Base-by-base conservation (phyloP, 1,140 invertebrate genomes). In the Acromyrmex echinatior region DNA sequence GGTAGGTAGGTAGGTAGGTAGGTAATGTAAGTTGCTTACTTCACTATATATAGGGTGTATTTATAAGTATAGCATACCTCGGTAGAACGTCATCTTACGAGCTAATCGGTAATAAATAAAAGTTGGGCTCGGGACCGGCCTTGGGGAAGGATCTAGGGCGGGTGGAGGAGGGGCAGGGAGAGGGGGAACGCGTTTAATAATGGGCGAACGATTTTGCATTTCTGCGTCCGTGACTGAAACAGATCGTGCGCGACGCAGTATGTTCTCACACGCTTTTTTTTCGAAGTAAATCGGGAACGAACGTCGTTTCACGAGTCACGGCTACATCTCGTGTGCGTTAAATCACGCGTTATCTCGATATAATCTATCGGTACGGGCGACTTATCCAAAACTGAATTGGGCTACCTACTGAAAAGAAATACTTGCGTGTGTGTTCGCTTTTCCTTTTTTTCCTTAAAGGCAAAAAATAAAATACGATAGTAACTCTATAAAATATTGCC, bases 31-130 rank as follows among this genome's bases (percentile, higher is more conserved):
- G 93, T 84, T 84, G 94, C 93, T 95, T 95, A 94, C 91, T 94
- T 92, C 92, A 93, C 94, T 95, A 95, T 95, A 95, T 95, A 95
- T 95, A 95, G 87, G 92, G 93, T 95, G 94, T 95, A 95, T 95
- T 95, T 95, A 95, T 95, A 95, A 92, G 93, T 95, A 95, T 95
- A 95, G 93, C 93, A 95, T 95, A 95, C 94, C 95, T 95, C 93
- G 93, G 94, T 95, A 95, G 93, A 95, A 95, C 94, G 93, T 95
- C 94, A 94, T 94, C 94, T 95, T 95, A 95, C 94, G 91, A 95
- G 93, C 95, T 95, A 95, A 92, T 94, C 92, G 92, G 92, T 94
- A 95, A 95, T 94, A 94, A 95, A 94, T 93, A 94, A 94, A 95
- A 94, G 91, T 94, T 66, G 77, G 85, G 68, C 60, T 74, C 56